Base-by-base conservation (phyloP, 2,113 vertebrate species). In the Megaceryle maxima region DNA sequence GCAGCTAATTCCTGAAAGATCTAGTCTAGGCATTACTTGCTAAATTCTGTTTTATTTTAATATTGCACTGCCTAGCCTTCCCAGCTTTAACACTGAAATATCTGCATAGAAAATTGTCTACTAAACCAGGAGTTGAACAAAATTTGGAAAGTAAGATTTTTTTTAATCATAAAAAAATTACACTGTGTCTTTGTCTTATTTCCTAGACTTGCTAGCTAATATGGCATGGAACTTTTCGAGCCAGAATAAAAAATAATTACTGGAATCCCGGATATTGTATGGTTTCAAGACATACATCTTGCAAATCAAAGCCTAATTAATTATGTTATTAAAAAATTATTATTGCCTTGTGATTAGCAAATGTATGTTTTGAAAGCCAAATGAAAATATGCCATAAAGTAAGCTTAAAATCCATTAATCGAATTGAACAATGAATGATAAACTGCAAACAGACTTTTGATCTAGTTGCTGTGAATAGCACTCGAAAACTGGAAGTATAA, bases 241-340 rank as follows among this genome's bases (percentile, higher is more conserved):
- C 29, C 37, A 86, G 63, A 85, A 83, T 72, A 90, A 86, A 95
- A 95, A 96, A 90, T 88, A 95, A 77, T 79, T 82, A 69, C 57
- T 88, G 55, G 50, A 86, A 83, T 94, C n/a, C 67, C 88, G 55
- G 55, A 90, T 91, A 59, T 93, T 55, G 17, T 80, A 70, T 31
- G 63, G n/a, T 56, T 91, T 96, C 72, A 74, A 85, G 63, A 80
- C 41, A 77, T 67, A 81, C 24, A 28, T 80, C 74, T 90, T 85
- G 28, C 55, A 95, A 95, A 90, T 90, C 41, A 83, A 93, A 91
- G 11, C n/a, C 22, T 77, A 85, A 83, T 22, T 82, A 85, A 85
- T 91, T 85, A 70, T 16, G 26, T 59, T 68, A 83, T 87, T 95
- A 74, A 90, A 66, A 17, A 86, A 57, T 63, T 66, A 16, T 50